Evolutionary conservation across 2,113 vertebrate species (phyloP).

Genomic region (Callipepla squamata): DNA sequence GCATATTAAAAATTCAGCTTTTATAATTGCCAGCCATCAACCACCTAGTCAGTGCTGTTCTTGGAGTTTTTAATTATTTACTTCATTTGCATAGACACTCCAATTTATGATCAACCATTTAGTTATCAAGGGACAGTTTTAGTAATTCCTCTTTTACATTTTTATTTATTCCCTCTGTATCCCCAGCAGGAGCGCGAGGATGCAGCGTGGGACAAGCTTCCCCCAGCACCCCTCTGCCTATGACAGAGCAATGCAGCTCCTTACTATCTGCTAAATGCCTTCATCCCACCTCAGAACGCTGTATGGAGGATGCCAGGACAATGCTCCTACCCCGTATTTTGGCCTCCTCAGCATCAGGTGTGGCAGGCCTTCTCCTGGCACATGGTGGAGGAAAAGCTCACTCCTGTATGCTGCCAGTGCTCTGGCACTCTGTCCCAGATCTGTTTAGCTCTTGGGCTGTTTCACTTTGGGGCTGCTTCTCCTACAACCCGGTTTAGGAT

Average conservation of each 20-base stretch:
- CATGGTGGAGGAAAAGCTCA: background rate
- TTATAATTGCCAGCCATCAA: slow-evolving; percentile 86
- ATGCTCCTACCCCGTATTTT: background rate
- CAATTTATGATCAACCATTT: slow-evolving; percentile 82
- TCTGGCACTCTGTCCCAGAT: background rate
- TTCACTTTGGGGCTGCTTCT: background rate
- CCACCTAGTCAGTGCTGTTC: slow-evolving; percentile 82
- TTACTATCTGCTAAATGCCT: fast-evolving
- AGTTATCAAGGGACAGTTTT: slow-evolving; percentile 80
- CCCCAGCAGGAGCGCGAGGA: background rate
- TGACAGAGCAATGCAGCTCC: fast-evolving
- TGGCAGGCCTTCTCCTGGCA: background rate
- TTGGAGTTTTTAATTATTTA: slow-evolving; percentile 86
- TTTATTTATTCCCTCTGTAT: slow-evolving; percentile 76
- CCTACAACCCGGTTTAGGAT: background rate
- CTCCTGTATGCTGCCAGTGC: background rate
- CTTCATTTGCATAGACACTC: slow-evolving; percentile 85
- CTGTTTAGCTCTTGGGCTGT: background rate
- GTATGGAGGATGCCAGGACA: no score
- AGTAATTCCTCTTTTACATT: slow-evolving; percentile 74
- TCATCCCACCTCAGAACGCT: fast-evolving
- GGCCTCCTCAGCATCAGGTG: background rate
- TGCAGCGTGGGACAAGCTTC: background rate
- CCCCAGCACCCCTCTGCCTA: fast-evolving
- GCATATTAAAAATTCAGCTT: slow-evolving; percentile 84